Conservation (phyloP, 2,113 vertebrate genomes). For the Scomber colias region DNA sequence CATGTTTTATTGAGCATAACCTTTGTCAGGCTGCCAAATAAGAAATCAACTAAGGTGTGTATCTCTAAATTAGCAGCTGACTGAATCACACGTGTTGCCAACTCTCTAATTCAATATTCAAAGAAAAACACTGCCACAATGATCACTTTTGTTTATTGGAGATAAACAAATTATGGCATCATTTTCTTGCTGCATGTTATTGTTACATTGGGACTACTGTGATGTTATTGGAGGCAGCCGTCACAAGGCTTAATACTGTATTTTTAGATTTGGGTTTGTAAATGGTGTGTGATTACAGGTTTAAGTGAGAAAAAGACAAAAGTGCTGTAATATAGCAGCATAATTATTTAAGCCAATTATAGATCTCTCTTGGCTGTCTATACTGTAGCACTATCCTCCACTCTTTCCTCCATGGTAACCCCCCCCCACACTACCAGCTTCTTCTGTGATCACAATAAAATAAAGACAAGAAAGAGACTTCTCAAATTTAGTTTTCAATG, state of each 20-base stretch:
- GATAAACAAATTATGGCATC: slow-evolving; percentile 44
- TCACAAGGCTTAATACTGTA: not conserved
- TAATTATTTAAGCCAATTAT: slow-evolving; percentile 27
- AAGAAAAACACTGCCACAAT: slow-evolving; percentile 16
- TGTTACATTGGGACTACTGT: slow-evolving; percentile 12
- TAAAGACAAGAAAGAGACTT: not conserved
- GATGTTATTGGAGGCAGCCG: slow-evolving; percentile 20
- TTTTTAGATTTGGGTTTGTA: slow-evolving; percentile 16
- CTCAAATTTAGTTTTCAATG: not conserved
- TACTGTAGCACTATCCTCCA: not conserved
- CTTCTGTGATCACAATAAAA: not conserved
- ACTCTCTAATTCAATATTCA: slow-evolving; percentile 41
- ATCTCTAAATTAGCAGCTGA: slow-evolving; percentile 48
- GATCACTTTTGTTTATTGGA: slow-evolving; percentile 38
- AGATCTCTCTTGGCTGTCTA: not conserved
- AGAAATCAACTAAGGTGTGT: slow-evolving; percentile 49
- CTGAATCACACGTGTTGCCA: slow-evolving; percentile 59
- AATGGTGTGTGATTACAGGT: slow-evolving; percentile 41
- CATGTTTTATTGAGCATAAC: slow-evolving; percentile 62
- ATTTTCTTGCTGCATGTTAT: slow-evolving; percentile 4
- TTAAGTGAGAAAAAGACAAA: slow-evolving; percentile 24
- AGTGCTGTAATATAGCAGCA: not conserved
- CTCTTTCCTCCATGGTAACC: not conserved
- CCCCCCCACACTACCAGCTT: not conserved
- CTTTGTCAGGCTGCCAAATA: slow-evolving; percentile 49